Percentiles rank a stretch among this genome's conserved stretches.
Evolutionary conservation across 2,888 invertebrate genomes (phyloP).

Genomic region (Mythimna vitellina): DNA sequence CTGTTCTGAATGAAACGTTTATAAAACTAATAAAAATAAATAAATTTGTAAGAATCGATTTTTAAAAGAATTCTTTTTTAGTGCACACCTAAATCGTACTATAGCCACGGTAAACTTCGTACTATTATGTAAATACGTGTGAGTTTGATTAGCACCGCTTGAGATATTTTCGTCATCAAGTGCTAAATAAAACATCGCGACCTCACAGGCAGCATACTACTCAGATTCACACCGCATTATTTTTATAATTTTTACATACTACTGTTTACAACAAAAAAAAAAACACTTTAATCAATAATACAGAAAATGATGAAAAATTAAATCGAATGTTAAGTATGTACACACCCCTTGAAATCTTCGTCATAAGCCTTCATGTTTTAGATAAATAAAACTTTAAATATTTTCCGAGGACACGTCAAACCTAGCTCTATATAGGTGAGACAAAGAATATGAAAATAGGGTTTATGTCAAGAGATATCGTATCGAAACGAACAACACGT

Average conservation of each 20-base stretch:
- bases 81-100: neutral
- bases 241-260: neutral
- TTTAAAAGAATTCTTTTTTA: neutral
- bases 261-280: neutral
- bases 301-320: neutral
- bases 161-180: neutral
- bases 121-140: slow-evolving; percentile 13
- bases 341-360: slow-evolving; percentile 60
- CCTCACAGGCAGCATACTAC: neutral
- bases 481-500: slow-evolving; percentile 32
- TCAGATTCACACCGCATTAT: neutral
- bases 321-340: slow-evolving; percentile 10
- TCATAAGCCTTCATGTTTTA: slow-evolving; percentile 58
- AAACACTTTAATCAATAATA: neutral
- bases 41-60: neutral
- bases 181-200: slow-evolving; percentile 11
- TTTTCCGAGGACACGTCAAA: slow-evolving; percentile 5
- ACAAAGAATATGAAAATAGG: slow-evolving; percentile 41
- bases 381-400: slow-evolving; percentile 18
- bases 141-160: slow-evolving; percentile 25
- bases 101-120: neutral
- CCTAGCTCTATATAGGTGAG: slow-evolving; percentile 16
- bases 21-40: too few relatives aligned
- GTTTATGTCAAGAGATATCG: slow-evolving; percentile 29
- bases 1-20: neutral